Conservation (phyloP, 35 echinoderm and acorn worm species). For the Apostichopus japonicus region DNA sequence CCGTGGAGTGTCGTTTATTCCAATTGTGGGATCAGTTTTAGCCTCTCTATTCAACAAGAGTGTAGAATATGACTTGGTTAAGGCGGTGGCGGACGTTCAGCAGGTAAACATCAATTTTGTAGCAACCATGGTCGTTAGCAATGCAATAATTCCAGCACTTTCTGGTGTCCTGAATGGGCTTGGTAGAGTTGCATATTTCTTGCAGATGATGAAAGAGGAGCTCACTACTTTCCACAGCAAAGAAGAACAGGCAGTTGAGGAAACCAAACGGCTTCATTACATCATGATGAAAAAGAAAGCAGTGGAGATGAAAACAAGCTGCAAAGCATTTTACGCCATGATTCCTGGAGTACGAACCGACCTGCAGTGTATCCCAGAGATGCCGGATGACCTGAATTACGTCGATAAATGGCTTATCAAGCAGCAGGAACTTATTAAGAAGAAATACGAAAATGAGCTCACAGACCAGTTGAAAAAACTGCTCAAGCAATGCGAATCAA, state of each 20-base stretch:
- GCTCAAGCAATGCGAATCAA: neutral
- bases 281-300: constrained; percentile 40
- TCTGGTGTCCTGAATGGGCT: neutral
- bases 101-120: neutral
- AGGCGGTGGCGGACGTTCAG: neutral
- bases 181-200: neutral
- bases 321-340: constrained; percentile 17
- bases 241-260: neutral
- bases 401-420: constrained; percentile 33
- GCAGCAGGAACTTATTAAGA: neutral
- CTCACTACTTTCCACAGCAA: constrained; percentile 11
- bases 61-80: neutral
- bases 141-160: neutral
- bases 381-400: constrained; percentile 6
- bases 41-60: neutral
- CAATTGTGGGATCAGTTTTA: neutral
- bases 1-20: neutral
- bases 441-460: neutral
- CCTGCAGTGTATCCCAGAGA: neutral
- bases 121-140: neutral
- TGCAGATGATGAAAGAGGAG: neutral
- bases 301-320: neutral
- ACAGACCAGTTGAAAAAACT: neutral
- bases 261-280: neutral
- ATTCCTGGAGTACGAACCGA: constrained; percentile 37